These are phyloP conservation scores for Tupaia chinensis DNA, from an alignment of 2,113 vertebrate genomes.

Conservation along the genomic window DNA sequence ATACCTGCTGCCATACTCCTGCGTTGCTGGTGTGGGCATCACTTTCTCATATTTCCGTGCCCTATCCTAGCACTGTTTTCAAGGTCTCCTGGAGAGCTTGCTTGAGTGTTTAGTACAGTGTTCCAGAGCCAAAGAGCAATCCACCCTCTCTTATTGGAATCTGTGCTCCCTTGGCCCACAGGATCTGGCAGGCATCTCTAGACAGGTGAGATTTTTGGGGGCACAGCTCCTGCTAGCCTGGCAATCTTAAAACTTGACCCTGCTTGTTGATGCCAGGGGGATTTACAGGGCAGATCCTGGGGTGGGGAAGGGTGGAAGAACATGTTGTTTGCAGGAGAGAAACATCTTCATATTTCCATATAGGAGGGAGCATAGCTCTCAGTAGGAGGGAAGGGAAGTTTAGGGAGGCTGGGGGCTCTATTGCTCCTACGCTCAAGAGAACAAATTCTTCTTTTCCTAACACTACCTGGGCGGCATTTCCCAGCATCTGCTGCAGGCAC, in stretches of 20 bases:
- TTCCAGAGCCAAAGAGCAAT: background rate
- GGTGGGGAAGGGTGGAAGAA: background rate
- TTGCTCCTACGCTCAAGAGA: background rate
- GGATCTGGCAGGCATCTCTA: background rate
- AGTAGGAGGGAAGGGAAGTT: too few species aligned
- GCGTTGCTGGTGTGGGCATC: too few species aligned
- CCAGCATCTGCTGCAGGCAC: background rate
- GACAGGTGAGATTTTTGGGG: background rate
- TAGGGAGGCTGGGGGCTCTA: too few species aligned
- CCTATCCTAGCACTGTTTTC: background rate
- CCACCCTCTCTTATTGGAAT: background rate
- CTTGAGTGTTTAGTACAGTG: too few species aligned
- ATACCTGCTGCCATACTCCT: rapidly evolving
- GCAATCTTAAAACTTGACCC: background rate
- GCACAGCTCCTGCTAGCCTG: background rate
- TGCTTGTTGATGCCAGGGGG: background rate
- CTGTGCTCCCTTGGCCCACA: background rate
- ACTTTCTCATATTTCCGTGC: background rate
- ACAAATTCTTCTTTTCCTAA: background rate
- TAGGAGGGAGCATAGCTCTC: too few species aligned
- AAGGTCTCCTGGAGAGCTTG: background rate
- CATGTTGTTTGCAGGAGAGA: background rate
- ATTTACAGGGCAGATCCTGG: background rate
- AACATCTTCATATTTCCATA: background rate
- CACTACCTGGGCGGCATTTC: background rate